phyloP scores from a whole-genome alignment of 2,113 vertebrate genomes.

The Lagenorhynchus albirostris region DNA sequence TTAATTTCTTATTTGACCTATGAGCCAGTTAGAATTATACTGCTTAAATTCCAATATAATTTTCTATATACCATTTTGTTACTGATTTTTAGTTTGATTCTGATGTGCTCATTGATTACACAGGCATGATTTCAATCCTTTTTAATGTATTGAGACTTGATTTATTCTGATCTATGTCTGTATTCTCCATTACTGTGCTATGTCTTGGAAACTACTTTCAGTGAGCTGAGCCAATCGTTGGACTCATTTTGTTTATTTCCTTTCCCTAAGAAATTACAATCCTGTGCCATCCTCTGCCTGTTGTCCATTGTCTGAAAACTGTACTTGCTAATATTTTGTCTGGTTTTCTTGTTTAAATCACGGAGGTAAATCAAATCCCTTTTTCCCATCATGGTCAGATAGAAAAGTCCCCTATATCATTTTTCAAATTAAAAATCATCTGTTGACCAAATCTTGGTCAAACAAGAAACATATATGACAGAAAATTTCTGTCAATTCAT shows the following conservation, averaged over 20 bases:
- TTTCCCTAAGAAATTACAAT: background rate
- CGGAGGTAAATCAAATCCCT: background rate
- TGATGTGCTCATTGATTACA: background rate
- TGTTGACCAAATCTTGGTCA: background rate
- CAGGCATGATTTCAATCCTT: background rate
- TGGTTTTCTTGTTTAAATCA: background rate
- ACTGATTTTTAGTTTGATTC: background rate
- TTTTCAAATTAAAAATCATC: background rate
- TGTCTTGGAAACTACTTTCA: background rate
- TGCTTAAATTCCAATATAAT: background rate
- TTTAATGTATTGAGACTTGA: background rate
- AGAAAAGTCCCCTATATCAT: background rate
- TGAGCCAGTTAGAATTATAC: background rate
- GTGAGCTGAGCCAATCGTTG: background rate
- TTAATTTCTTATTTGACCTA: background rate
- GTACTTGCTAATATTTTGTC: background rate
- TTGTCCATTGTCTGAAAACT: background rate
- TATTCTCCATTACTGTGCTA: background rate
- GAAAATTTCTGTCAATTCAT: background rate
- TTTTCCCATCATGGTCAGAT: background rate
- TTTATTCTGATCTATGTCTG: background rate
- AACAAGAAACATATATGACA: background rate
- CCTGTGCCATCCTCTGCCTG: background rate
- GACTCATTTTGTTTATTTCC: no score
- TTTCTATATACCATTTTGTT: background rate